These are phyloP conservation scores for Marisa cornuarietis DNA, from an alignment of 1,140 invertebrate species.

Conservation along the genomic window DNA sequence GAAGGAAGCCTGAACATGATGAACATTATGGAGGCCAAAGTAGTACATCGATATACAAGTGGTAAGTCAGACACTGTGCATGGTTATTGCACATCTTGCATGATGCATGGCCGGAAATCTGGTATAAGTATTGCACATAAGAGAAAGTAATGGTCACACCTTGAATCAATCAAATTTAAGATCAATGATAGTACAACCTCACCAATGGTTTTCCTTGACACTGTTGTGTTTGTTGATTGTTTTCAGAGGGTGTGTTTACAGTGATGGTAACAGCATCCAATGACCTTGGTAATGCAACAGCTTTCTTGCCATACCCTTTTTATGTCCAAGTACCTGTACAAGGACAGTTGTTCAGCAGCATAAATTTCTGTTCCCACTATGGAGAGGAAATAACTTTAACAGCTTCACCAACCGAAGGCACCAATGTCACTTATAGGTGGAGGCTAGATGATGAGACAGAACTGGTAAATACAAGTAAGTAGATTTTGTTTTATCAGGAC, in stretches of 20 bases:
- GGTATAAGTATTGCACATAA: neutral
- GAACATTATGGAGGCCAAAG: slow-evolving; percentile 6
- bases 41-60: slow-evolving; percentile 23
- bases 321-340: slow-evolving; percentile 46
- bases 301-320: slow-evolving; percentile 28
- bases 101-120: neutral
- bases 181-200: neutral
- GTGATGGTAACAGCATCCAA: slow-evolving; percentile 51
- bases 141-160: neutral
- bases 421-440: slow-evolving; percentile 51
- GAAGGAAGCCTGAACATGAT: slow-evolving; percentile 11
- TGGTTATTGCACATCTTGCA: neutral
- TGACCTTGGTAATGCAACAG: slow-evolving; percentile 41
- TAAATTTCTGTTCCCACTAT: slow-evolving; percentile 28
- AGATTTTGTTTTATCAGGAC: neutral
- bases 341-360: slow-evolving; percentile 5
- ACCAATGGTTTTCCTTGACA: neutral
- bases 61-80: slow-evolving; percentile 3
- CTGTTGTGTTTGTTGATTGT: neutral
- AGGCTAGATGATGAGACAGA: slow-evolving; percentile 47
- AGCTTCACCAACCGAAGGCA: slow-evolving; percentile 31
- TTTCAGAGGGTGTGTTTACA: slow-evolving; percentile 51
- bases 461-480: slow-evolving; percentile 34
- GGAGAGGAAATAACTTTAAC: slow-evolving; percentile 35
- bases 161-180: neutral